Percentiles rank a stretch among this genome's conserved stretches.
Conservation (phyloP, 1,140 invertebrate genomes). For the Ridgeia piscesae region DNA sequence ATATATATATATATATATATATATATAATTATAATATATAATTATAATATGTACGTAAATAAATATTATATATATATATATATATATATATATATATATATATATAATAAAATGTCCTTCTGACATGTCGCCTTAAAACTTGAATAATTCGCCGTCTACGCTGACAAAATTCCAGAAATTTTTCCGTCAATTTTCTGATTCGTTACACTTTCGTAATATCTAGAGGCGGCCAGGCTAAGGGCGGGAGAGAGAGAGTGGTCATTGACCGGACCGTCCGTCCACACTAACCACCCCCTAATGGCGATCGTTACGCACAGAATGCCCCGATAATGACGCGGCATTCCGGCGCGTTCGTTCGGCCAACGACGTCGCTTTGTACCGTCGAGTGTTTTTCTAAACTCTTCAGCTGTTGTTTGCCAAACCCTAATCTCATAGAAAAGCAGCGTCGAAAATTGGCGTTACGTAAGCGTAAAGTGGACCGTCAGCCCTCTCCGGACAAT, state of each 20-base stretch:
- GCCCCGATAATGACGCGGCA: not conserved
- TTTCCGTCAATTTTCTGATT: not conserved
- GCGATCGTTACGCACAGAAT: not conserved
- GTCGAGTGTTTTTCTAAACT: not conserved
- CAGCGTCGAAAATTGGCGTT: slow-evolving; percentile 3
- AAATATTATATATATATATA: no score
- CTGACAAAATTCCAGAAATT: no score
- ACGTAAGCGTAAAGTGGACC: not conserved
- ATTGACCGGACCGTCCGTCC: not conserved
- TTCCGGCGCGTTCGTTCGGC: not conserved
- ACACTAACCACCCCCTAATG: not conserved
- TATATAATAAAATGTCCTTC: no score
- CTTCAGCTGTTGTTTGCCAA: not conserved
- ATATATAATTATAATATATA: no score
- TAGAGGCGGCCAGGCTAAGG: not conserved
- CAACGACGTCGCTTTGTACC: not conserved
- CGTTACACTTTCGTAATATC: not conserved
- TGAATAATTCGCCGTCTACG: no score
- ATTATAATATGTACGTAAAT: no score
- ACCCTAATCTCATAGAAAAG: not conserved
- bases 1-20: no score
- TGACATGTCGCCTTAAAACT: no score
- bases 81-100: no score
- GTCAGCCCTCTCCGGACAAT: not conserved
- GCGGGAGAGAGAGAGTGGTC: not conserved